phyloP scores from a whole-genome alignment of 2,113 vertebrate species.

The Solea senegalensis region DNA sequence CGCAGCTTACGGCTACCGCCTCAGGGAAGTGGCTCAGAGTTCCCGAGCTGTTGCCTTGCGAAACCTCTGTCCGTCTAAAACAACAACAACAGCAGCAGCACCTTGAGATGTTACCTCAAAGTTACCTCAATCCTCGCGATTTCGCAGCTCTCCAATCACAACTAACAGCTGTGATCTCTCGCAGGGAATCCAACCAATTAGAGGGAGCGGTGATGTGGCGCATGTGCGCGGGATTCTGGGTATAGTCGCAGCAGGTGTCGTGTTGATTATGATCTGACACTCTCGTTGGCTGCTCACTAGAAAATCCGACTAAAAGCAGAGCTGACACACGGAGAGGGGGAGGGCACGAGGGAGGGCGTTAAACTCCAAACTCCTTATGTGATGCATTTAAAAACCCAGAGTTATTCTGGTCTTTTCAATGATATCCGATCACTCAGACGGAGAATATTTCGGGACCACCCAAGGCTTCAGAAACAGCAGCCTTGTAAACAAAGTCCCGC shows the following conservation, averaged over 20 bases:
- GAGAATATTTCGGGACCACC: slow-evolving; percentile 5
- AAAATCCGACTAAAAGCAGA: slow-evolving; percentile 40
- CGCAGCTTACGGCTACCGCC: slow-evolving; percentile 37
- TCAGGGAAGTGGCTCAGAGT: slow-evolving; percentile 19
- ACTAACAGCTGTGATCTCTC: slow-evolving; percentile 29
- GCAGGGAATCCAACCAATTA: slow-evolving; percentile 63
- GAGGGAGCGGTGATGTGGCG: slow-evolving; percentile 63
- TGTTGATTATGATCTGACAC: slow-evolving; percentile 77
- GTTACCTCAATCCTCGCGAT: too few relatives aligned
- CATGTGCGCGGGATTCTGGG: slow-evolving; percentile 76
- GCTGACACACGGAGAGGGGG: slow-evolving; percentile 15
- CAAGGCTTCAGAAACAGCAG: background rate
- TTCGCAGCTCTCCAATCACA: slow-evolving; percentile 36
- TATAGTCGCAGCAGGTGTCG: slow-evolving; percentile 75
- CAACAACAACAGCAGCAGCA: background rate
- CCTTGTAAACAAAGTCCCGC: background rate
- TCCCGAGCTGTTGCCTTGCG: slow-evolving; percentile 27
- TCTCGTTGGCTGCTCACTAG: slow-evolving; percentile 59
- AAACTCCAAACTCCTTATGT: background rate
- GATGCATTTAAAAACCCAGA: slow-evolving; percentile 11
- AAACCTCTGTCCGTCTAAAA: slow-evolving; percentile 19
- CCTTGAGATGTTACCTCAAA: too few relatives aligned
- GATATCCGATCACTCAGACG: slow-evolving; percentile 5
- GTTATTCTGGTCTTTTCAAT: slow-evolving; percentile 10
- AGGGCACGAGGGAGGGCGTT: background rate